Base-by-base conservation (phyloP, 2,797 vertebrate species). In the Heterohyrax brucei region DNA sequence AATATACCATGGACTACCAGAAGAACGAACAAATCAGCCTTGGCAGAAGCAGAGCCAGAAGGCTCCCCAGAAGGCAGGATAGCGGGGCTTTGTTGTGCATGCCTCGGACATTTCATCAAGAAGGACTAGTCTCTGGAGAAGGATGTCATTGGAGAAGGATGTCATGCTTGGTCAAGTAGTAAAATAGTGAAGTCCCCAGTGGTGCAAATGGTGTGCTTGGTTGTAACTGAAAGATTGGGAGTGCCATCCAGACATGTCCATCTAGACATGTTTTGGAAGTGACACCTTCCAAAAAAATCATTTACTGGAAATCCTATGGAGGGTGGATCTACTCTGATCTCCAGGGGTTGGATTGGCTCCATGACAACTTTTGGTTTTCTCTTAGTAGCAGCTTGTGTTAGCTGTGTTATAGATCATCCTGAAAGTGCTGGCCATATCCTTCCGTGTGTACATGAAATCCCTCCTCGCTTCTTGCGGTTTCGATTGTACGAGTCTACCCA, bases 381-480 rank as follows among this genome's bases (percentile, higher is more conserved):
- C 77, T 72, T 70, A n/a, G 61, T 13, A 88, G 30, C 48, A 81
- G 44, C 30, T 75, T 64, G 6, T 16, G 46, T 66, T 94, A 61
- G 33, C 4, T 13, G n/a, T 75, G 73, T 73, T 90, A 59, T 39
- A 5, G n/a, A 18, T 30, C n/a, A 68, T 92, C 79, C 48, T 91
- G 48, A 73, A 87, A 85, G 80, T 53, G 28, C 24, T 83, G 92
- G 24, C 33, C 62, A 50, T 72, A 44, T 64, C 59, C 14, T 85
- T 83, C 76, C 62, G 30, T 48, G 2, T 68, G 28, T 46, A 21
- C 5, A 13, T 70, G 70, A 64, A 50, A 86, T 12, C 62, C 39
- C 21, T 76, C 44, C 21, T n/a, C 73, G n/a, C 46, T 56, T 89
- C 79, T 84, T 24, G 30, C 26, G 48, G 68, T 21, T 93, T 95